Conservation (phyloP, 30 jellyfish, hydroid and myxozoan genomes). For the Cassiopea andromeda region DNA sequence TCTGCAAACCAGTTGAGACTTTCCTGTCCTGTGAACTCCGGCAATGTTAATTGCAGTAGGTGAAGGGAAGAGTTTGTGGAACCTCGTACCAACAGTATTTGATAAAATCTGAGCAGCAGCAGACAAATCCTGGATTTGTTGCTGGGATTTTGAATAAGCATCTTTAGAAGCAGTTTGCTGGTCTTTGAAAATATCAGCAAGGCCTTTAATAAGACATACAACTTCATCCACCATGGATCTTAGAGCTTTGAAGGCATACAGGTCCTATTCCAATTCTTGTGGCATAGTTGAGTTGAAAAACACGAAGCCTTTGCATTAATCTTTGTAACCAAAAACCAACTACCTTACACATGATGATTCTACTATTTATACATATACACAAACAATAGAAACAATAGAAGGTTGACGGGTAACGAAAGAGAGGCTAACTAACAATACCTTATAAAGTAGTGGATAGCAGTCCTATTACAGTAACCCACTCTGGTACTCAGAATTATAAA, state of each 20-base stretch:
- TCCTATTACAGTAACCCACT: not conserved
- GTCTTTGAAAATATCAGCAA: slow-evolving; percentile 16
- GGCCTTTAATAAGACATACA: slow-evolving; percentile 14
- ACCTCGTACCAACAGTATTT: slow-evolving; percentile 1
- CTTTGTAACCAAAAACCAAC: not conserved
- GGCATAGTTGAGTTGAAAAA: not conserved
- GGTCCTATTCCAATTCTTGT: slow-evolving; percentile 3
- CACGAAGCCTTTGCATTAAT: not conserved
- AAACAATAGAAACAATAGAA: not conserved
- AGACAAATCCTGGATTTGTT: slow-evolving; percentile 23
- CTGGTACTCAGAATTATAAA: too few species aligned
- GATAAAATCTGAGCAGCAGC: slow-evolving; percentile 7
- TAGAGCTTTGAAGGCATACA: not conserved
- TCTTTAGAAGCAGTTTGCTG: slow-evolving; percentile 27
- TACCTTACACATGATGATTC: not conserved
- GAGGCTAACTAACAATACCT: not conserved
- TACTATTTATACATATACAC: not conserved
- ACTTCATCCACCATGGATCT: not conserved
- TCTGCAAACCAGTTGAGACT: slow-evolving; percentile 16
- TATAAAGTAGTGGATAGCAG: not conserved
- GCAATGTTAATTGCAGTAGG: slow-evolving; percentile 20
- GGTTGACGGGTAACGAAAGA: not conserved
- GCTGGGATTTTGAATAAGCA: slow-evolving; percentile 10
- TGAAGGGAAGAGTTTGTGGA: slow-evolving; percentile 15
- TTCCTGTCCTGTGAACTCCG: slow-evolving; percentile 35